phyloP scores from a whole-genome alignment of 1,140 invertebrate genomes.

The Camponotus vicinus region DNA sequence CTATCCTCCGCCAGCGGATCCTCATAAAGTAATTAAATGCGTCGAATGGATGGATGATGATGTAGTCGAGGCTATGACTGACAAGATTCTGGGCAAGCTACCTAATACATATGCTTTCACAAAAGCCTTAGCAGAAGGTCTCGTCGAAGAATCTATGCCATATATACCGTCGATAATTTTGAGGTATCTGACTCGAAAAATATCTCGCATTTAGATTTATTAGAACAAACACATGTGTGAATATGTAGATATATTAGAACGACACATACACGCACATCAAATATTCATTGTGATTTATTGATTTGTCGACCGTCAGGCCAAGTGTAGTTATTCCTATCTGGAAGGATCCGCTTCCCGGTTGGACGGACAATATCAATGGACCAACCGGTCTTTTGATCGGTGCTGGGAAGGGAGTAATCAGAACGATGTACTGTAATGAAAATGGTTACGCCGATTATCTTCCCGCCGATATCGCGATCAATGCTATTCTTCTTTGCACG shows the following conservation, averaged over 20 bases:
- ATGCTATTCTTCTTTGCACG: conserved; percentile 88
- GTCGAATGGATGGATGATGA: conserved; percentile 95
- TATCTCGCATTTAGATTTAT: no score
- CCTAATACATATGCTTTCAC: conserved; percentile 98
- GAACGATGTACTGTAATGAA: conserved; percentile 93
- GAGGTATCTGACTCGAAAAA: conserved; percentile 86
- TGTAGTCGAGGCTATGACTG: conserved; percentile 90
- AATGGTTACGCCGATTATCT: conserved; percentile 94
- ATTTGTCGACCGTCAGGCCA: conserved; percentile 74
- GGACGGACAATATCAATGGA: conserved; percentile 98
- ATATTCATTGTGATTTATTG: neutral
- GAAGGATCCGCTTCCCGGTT: conserved; percentile 93
- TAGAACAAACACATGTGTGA: no score
- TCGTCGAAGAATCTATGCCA: conserved; percentile 91
- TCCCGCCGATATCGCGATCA: conserved; percentile 93
- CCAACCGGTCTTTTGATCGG: conserved; percentile 93
- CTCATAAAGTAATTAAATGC: conserved; percentile 95
- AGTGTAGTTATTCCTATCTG: conserved; percentile 92
- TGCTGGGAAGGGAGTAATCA: conserved; percentile 94
- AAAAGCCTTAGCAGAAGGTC: conserved; percentile 94
- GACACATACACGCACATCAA: neutral
- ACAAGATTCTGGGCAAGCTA: conserved; percentile 92
- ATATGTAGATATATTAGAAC: no score
- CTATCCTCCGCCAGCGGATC: conserved; percentile 95
- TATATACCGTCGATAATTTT: conserved; percentile 94